Percentiles rank a stretch among this genome's conserved stretches.
These are phyloP conservation scores for Nibea albiflora DNA, from an alignment of 2,113 vertebrate genomes.

Conservation along the genomic window DNA sequence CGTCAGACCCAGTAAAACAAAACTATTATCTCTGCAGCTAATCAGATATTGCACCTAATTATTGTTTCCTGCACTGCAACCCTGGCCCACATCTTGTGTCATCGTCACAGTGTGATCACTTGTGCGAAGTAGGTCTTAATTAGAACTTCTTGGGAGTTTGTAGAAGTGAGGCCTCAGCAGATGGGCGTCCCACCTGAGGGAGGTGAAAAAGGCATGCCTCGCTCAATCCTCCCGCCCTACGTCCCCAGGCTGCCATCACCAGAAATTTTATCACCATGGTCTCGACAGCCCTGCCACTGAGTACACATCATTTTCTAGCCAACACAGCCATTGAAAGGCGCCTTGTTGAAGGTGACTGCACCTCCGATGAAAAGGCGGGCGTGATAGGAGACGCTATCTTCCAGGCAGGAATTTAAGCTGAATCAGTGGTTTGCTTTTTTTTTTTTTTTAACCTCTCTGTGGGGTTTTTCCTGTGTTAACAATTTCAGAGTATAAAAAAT, in stretches of 20 bases:
- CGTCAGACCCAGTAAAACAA: constrained; percentile 55
- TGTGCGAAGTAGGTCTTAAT: constrained; percentile 76
- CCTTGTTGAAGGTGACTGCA: constrained; percentile 68
- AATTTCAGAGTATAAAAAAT: constrained; percentile 50
- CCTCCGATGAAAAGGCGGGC: constrained; percentile 42
- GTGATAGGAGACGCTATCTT: constrained; percentile 35
- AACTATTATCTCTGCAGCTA: constrained; percentile 66
- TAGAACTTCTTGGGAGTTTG: constrained; percentile 68
- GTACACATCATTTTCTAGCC: constrained; percentile 56
- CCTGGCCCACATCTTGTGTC: constrained; percentile 66
- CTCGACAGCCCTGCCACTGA: constrained; percentile 51
- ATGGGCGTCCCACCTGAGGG: constrained; percentile 64
- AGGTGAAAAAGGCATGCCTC: constrained; percentile 63
- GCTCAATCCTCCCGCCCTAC: constrained; percentile 28
- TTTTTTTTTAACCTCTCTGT: constrained; percentile 39
- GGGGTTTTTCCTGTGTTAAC: constrained; percentile 46
- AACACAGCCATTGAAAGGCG: constrained; percentile 49
- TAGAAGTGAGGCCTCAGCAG: constrained; percentile 65
- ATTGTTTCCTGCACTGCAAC: constrained; percentile 52
- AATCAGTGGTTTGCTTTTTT: constrained; percentile 47
- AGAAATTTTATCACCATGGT: constrained; percentile 63
- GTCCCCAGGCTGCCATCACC: constrained; percentile 54
- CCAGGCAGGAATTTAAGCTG: constrained; percentile 43
- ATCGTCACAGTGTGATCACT: constrained; percentile 69
- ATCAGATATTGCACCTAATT: constrained; percentile 66